Evolutionary conservation across 2,113 vertebrate genomes (phyloP), one percentile per base, ranked within the genome.

Genomic region (Sitta europaea): DNA sequence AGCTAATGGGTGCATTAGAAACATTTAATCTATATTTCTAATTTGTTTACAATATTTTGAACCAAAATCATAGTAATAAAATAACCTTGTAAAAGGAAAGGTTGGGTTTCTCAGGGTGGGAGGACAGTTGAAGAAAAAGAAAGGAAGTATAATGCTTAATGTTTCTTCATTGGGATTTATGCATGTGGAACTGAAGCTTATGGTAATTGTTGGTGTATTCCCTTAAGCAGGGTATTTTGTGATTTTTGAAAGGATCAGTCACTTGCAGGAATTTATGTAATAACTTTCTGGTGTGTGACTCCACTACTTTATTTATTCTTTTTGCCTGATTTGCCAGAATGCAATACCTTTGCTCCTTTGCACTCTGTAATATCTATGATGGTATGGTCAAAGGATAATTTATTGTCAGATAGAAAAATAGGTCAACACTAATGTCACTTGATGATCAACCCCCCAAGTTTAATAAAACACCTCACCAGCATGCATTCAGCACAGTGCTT

Each of bases 401-500:
- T 98, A 99, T 99, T 98, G 98, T 98, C 98, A 98, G 98, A 98
- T 98, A 97, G 98, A 98, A 98, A 99, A 99, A 98, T 98, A 98
- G 98, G 98, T 99, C 98, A 98, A 98, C 96, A 92, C 93, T 98
- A 98, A 98, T 98, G 98, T 99, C 98, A 98, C 97, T 98, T 98
- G 98, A 98, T 99, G 98, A 98, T 99, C 98, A 98, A 96, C 98
- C 98, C 97, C 97, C 97, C 95, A 97, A 97, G 98, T 97, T 98
- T 98, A 98, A 98, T 99, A 98, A 98, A 99, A 98, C 98, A 98
- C 97, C 97, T 98, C 92, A 86, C 94, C 95, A 96, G 97, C 97
- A 97, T 61, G 97, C 96, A 96, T 97, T 98, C 97, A 91, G 97
- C 82, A 86, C 96, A 96, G 97, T 94, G 94, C 96, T 86, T 97